Evolutionary conservation across 1,140 invertebrate species (phyloP).

Genomic region (Danaus plexippus): DNA sequence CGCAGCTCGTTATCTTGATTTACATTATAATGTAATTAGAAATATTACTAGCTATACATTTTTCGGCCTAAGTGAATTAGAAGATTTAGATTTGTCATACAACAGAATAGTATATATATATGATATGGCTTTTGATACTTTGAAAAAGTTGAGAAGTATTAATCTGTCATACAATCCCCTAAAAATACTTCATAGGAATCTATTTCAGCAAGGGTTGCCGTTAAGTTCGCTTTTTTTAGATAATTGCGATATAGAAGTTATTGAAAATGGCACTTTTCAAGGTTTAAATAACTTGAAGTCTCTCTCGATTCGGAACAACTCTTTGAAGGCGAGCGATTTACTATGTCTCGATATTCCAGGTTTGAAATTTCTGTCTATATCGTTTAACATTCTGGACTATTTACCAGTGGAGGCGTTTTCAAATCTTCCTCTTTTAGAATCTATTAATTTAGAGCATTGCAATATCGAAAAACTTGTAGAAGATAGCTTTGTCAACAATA

Average conservation of each 20-base stretch:
- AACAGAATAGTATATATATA: constrained; percentile 77
- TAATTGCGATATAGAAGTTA: constrained; percentile 73
- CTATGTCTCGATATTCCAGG: constrained; percentile 80
- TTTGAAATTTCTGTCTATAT: constrained; percentile 68
- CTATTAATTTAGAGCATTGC: constrained; percentile 58
- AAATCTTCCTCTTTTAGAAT: constrained; percentile 59
- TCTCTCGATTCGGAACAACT: constrained; percentile 79
- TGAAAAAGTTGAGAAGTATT: constrained; percentile 76
- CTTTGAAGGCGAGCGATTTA: constrained; percentile 77
- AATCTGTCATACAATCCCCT: constrained; percentile 80
- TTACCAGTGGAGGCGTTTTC: constrained; percentile 53
- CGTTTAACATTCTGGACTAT: constrained; percentile 56
- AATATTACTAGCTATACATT: constrained; percentile 73
- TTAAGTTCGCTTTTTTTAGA: constrained; percentile 74
- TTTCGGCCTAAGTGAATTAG: constrained; percentile 78
- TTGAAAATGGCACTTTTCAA: constrained; percentile 74
- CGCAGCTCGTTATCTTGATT: constrained; percentile 49
- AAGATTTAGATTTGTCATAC: constrained; percentile 77
- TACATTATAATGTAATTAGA: constrained; percentile 64
- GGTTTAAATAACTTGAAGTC: constrained; percentile 74
- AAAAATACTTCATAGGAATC: constrained; percentile 71
- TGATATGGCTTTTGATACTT: constrained; percentile 74
- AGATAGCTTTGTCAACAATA: constrained; percentile 55
- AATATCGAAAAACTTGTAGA: constrained; percentile 60
- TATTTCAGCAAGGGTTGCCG: constrained; percentile 76